These are phyloP conservation scores for Neofelis nebulosa DNA, from an alignment of 2,113 vertebrate genomes.

Conservation along the genomic window DNA sequence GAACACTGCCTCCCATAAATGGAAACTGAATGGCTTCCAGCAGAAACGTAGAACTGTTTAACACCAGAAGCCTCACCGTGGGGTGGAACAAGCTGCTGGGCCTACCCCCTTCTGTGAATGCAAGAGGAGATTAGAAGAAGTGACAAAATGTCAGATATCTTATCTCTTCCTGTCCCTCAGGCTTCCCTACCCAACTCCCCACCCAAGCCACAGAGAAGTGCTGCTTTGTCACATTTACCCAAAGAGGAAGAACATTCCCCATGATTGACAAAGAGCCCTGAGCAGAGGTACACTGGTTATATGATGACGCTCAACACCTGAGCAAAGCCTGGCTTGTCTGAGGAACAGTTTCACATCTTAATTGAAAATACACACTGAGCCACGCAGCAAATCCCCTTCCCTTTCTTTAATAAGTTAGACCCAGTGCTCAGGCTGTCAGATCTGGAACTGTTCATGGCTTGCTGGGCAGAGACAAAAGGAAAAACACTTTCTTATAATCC, in stretches of 20 bases:
- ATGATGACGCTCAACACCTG: not conserved
- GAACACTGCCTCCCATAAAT: not conserved
- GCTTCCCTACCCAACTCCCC: not conserved
- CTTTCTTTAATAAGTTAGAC: not conserved
- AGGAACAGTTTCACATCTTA: not conserved
- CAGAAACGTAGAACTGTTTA: too few relatives aligned
- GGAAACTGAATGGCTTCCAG: not conserved
- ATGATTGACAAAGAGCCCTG: not conserved
- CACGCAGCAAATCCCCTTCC: not conserved
- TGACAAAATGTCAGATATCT: not conserved
- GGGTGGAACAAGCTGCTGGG: not conserved
- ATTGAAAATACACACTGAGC: not conserved
- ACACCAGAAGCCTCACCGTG: not conserved
- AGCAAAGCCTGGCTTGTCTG: not conserved
- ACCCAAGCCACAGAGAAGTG: not conserved
- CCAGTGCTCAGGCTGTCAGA: not conserved
- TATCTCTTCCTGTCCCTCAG: not conserved
- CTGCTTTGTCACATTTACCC: not conserved
- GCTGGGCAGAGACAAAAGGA: slow-evolving; percentile 32
- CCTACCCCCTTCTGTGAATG: not conserved
- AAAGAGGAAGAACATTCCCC: not conserved
- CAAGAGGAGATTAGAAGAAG: not conserved
- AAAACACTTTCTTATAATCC: not conserved
- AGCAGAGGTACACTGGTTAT: not conserved
- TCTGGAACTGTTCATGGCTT: not conserved